A percentile compares a stretch with the other conserved stretches of the same genome.
These are phyloP conservation scores for Solenopsis invicta DNA, from an alignment of 1,140 invertebrate genomes.

Conservation along the genomic window DNA sequence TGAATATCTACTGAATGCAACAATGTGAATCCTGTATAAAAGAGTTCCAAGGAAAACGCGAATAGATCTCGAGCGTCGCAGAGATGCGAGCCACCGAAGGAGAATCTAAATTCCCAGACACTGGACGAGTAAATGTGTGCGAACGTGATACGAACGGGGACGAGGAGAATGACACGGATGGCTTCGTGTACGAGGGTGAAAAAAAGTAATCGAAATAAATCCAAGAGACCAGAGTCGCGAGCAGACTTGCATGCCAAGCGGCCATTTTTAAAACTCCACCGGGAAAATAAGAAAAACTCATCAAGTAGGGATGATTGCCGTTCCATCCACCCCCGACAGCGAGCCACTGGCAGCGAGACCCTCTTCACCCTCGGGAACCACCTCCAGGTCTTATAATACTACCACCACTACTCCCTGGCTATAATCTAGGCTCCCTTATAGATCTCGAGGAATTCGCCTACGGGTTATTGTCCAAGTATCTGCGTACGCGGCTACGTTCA, in stretches of 20 bases:
- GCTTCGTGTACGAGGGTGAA: slow-evolving; percentile 66
- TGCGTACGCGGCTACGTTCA: slow-evolving; percentile 63
- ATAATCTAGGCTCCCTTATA: slow-evolving; percentile 71
- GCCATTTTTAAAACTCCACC: slow-evolving; percentile 82
- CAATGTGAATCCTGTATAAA: neutral
- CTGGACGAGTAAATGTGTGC: slow-evolving; percentile 35
- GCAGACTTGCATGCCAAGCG: slow-evolving; percentile 81
- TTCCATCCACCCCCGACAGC: slow-evolving; percentile 64
- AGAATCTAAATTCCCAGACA: slow-evolving; percentile 33
- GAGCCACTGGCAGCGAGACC: slow-evolving; percentile 63
- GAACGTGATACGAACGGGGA: slow-evolving; percentile 29
- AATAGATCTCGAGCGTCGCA: slow-evolving; percentile 8
- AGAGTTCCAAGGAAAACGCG: neutral
- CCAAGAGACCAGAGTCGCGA: slow-evolving; percentile 66
- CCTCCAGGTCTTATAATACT: slow-evolving; percentile 29
- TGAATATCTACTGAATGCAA: neutral
- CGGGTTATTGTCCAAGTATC: slow-evolving; percentile 75
- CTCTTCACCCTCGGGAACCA: slow-evolving; percentile 70
- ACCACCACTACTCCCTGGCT: slow-evolving; percentile 49
- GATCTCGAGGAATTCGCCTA: slow-evolving; percentile 71
- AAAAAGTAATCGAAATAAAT: slow-evolving; percentile 82
- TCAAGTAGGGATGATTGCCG: slow-evolving; percentile 82
- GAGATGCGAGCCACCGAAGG: slow-evolving; percentile 29
- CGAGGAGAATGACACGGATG: slow-evolving; percentile 67
- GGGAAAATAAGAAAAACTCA: slow-evolving; percentile 84